Conservation (phyloP, 2,888 invertebrate genomes). For the Micoletzkya japonica region DNA sequence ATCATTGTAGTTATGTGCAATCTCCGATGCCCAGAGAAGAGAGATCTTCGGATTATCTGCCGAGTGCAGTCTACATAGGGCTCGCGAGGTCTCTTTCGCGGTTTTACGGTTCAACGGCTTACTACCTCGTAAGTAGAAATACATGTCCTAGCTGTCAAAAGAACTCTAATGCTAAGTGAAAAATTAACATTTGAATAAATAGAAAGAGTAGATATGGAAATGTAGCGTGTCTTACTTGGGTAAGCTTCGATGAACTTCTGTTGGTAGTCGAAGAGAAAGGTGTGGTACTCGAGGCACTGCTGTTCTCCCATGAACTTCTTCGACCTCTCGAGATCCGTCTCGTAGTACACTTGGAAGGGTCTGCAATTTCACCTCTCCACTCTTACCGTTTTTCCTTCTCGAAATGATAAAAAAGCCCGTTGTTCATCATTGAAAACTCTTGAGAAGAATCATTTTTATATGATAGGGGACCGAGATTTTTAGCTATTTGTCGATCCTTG, state of each 20-base stretch:
- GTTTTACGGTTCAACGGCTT: too few species aligned
- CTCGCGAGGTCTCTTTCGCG: too few species aligned
- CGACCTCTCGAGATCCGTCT: conserved; percentile 1
- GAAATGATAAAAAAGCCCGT: background rate
- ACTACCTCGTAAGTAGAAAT: too few species aligned
- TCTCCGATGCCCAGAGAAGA: conserved; percentile 42
- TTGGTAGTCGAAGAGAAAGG: conserved; percentile 10
- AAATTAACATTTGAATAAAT: background rate
- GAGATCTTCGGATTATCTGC: conserved; percentile 41
- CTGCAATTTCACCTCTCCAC: background rate
- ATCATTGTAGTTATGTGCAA: conserved; percentile 45
- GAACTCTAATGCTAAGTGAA: too few species aligned
- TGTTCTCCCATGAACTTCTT: conserved; percentile 4
- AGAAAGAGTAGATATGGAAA: too few species aligned
- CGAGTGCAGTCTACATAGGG: background rate
- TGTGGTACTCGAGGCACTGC: conserved; percentile 22
- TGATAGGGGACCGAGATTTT: too few species aligned
- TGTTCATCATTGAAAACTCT: background rate
- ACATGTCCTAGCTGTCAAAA: too few species aligned
- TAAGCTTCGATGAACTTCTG: conserved; percentile 27
- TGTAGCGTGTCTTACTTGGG: background rate
- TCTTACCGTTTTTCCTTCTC: too few species aligned
- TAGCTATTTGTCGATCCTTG: too few species aligned
- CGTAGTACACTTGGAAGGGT: conserved; percentile 24
- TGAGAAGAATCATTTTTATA: too few species aligned